Evolutionary conservation across 2,113 vertebrate species (phyloP), one percentile per base, ranked within the genome.

Genomic region (Alectura lathami): DNA sequence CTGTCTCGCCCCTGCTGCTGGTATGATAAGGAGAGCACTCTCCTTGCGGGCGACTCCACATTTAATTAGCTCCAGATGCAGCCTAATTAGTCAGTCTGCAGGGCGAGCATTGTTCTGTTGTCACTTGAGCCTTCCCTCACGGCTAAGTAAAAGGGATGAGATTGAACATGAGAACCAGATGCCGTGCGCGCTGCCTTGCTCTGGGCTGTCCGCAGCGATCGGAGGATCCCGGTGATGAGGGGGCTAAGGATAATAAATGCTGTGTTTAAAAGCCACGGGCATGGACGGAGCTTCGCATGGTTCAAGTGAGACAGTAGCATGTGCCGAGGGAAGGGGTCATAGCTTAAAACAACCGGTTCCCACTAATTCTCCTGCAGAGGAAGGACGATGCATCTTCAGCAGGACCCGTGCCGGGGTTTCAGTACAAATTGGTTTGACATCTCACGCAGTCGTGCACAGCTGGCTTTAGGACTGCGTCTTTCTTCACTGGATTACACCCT

Each of bases 1-100:
- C 97, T 92, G 97, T 96, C 97, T 94, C 24, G 6, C 89, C 91
- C 91, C 91, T 91, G 97, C 97, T 69, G 88, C 76, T 88, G 57
- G 45, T 84, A 69, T 83, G 98, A 98, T 98, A 98, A 98, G 97
- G 97, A 97, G 96, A 82, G 93, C 30, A 51, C 94, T 95, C 89
- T 92, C 98, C 96, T 98, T 97, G 92, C 85, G 91, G 95, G 97
- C 91, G 98, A 97, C 98, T 98, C 98, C 96, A 94, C 57, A 72
- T 97, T 97, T 99, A 99, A 99, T 99, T 97, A 98, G 97, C 98
- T 99, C 99, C 99, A 99, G 99, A 99, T 99, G 99, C 96, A 48
- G 88, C 97, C 98, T 97, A 98, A 99, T 99, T 98, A 98, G 98
- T 81, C 95, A 2, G 92, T 96, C 96, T 96, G 97, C 96, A 83